Percentiles rank a stretch among this genome's conserved stretches.
Evolutionary conservation across 2,797 vertebrate species (phyloP).

Genomic region (Siniperca undulata): DNA sequence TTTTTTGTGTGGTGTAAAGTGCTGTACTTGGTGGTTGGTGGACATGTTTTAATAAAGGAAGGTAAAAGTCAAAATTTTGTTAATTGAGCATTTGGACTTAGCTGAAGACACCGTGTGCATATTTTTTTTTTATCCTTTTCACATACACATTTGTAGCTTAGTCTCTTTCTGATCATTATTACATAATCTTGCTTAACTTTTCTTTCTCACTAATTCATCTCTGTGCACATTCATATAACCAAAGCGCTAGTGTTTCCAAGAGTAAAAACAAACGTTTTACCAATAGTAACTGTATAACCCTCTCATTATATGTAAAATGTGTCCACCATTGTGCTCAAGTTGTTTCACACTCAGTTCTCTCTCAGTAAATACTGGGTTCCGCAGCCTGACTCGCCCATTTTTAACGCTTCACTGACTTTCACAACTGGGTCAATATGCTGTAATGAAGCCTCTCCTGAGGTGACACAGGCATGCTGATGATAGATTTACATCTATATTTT

Average conservation of each 20-base stretch:
- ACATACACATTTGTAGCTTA: not conserved
- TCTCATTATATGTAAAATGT: not conserved
- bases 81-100: not conserved
- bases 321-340: not conserved
- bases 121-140: not conserved
- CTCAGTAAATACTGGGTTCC: conserved; percentile 1
- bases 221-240: not conserved
- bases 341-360: not conserved
- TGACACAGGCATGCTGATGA: not conserved
- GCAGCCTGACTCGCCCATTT: conserved; percentile 16
- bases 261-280: not conserved
- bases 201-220: not conserved
- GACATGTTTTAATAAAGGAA: not conserved
- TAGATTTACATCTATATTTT: not conserved
- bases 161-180: not conserved
- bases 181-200: not conserved
- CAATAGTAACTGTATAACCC: not conserved
- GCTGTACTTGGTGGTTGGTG: not conserved
- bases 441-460: conserved; percentile 9
- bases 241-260: not conserved
- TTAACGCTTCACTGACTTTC: conserved; percentile 19
- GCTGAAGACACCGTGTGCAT: not conserved
- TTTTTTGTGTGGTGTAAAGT: not conserved
- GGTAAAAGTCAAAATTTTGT: too few species aligned
- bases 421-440: conserved; percentile 18